A percentile compares a stretch with the other conserved stretches of the same genome.
Conservation (phyloP, 2,797 vertebrate genomes). For the Poecilia gillii region DNA sequence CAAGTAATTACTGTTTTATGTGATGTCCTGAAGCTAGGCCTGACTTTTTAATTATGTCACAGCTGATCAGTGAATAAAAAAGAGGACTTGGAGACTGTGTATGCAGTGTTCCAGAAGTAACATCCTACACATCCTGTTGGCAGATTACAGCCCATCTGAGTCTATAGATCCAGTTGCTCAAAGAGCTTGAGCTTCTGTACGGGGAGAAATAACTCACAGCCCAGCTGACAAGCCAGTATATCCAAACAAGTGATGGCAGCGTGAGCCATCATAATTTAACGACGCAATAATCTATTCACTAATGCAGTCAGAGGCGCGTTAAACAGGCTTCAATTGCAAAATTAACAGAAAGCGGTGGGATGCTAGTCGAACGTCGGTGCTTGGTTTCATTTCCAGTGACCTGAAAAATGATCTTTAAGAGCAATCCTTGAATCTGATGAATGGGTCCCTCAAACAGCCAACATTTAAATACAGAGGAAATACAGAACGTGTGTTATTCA, state of each 20-base stretch:
- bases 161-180: slow-evolving; percentile 33
- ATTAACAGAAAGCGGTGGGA: slow-evolving; percentile 83
- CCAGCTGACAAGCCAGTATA: slow-evolving; percentile 69
- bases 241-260: slow-evolving; percentile 51
- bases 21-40: neutral
- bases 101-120: slow-evolving; percentile 3
- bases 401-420: neutral
- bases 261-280: slow-evolving; percentile 79
- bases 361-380: slow-evolving; percentile 63
- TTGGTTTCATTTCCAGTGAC: neutral
- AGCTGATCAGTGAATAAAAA: neutral
- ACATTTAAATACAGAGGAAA: neutral
- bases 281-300: slow-evolving; percentile 84
- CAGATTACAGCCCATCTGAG: slow-evolving; percentile 34
- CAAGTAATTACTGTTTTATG: neutral
- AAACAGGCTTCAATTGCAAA: slow-evolving; percentile 83
- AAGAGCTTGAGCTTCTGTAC: slow-evolving; percentile 48
- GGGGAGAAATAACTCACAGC: slow-evolving; percentile 57
- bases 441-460: neutral
- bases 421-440: neutral
- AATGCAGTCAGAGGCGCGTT: slow-evolving; percentile 70
- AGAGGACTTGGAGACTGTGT: neutral
- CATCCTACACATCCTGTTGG: slow-evolving; percentile 36
- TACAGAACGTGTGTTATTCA: neutral
- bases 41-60: neutral